Evolutionary conservation across 1,140 invertebrate species (phyloP).

Genomic region (Drosophila neocordata): DNA sequence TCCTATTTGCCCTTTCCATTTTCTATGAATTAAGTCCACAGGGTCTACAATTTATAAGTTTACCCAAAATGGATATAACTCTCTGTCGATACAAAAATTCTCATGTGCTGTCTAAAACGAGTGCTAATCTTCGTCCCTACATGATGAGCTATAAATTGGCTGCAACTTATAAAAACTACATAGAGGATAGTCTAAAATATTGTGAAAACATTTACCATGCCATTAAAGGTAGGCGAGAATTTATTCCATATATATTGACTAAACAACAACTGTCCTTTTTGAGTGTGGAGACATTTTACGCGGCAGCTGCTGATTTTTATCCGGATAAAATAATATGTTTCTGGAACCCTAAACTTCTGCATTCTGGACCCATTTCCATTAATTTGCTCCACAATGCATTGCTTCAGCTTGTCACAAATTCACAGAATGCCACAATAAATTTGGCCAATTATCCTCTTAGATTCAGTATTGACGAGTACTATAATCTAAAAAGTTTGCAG

Average conservation of each 20-base stretch:
- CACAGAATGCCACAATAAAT: not conserved
- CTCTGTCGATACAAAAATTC: not conserved
- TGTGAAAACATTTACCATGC: not conserved
- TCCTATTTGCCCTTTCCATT: not conserved
- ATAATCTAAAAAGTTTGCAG: not conserved
- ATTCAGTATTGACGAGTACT: not conserved
- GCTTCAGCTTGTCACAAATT: not conserved
- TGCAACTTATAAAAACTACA: not conserved
- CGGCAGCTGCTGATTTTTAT: not conserved
- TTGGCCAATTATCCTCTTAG: slow-evolving; percentile 18
- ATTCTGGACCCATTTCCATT: slow-evolving; percentile 19
- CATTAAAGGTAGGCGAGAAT: slow-evolving; percentile 2
- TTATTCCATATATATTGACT: not conserved
- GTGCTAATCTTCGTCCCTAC: not conserved
- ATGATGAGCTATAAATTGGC: not conserved
- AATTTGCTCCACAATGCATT: slow-evolving; percentile 30
- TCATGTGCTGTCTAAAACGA: not conserved
- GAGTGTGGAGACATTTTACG: slow-evolving; percentile 7
- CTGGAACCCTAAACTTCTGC: slow-evolving; percentile 13
- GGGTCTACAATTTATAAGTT: not conserved
- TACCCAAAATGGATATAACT: not conserved
- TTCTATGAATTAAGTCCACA: not conserved
- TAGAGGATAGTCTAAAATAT: not conserved
- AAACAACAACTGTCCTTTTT: not conserved
- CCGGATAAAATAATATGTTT: not conserved